Percentiles rank a stretch among this genome's conserved stretches.
Evolutionary conservation across 2,797 vertebrate genomes (phyloP).

Genomic region (Pitangus sulphuratus): DNA sequence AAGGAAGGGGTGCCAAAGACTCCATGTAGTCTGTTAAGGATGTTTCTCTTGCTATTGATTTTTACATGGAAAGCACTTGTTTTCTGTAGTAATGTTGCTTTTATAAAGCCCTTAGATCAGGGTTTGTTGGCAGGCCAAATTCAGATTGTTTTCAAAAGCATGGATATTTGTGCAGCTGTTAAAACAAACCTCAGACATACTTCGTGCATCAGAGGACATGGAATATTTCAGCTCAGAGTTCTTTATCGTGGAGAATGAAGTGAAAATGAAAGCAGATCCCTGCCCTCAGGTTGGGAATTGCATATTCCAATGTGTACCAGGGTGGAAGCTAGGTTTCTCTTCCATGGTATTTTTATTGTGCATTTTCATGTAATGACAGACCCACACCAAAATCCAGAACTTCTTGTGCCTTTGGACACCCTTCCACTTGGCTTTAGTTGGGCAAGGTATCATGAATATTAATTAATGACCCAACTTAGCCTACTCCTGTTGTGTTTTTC

Average conservation of each 20-base stretch:
- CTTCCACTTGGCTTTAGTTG: background rate
- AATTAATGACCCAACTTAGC: background rate
- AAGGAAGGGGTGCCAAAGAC: slow-evolving; percentile 26
- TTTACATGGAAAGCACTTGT: slow-evolving; percentile 41
- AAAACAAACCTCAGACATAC: slow-evolving; percentile 21
- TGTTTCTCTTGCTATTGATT: slow-evolving; percentile 39
- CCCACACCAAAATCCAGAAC: background rate
- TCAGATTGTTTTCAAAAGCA: slow-evolving; percentile 33
- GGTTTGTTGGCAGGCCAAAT: slow-evolving; percentile 38
- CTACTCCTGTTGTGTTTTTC: background rate
- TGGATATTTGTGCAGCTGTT: slow-evolving; percentile 53
- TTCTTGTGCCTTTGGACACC: background rate
- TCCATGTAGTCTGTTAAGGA: background rate
- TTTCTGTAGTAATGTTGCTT: slow-evolving; percentile 13
- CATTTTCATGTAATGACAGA: background rate
- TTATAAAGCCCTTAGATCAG: slow-evolving; percentile 53
- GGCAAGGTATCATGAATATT: background rate
- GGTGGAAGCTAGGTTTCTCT: background rate
- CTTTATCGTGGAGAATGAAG: background rate
- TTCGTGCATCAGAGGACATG: background rate
- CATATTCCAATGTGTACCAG: rapidly evolving
- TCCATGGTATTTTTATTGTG: background rate
- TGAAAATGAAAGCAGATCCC: background rate
- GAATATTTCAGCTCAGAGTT: background rate
- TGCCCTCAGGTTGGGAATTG: background rate